A percentile compares a stretch with the other conserved stretches of the same genome.
Evolutionary conservation across 2,113 vertebrate genomes (phyloP).

Genomic region (Lipotes vexillifer): DNA sequence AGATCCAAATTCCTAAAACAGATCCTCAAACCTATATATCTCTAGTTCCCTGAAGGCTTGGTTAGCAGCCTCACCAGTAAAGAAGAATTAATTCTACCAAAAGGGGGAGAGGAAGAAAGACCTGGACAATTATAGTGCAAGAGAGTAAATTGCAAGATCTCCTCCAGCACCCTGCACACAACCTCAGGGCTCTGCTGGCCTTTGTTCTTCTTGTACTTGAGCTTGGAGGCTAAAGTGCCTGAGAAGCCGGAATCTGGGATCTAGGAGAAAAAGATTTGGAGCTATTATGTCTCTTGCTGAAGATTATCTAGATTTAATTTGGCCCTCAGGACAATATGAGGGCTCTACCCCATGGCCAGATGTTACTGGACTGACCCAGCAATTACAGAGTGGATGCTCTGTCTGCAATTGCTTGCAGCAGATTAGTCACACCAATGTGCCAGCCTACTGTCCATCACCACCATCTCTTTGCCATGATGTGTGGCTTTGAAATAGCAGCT

Average conservation of each 20-base stretch:
- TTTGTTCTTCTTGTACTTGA: slow-evolving; percentile 46
- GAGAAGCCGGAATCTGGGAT: neutral
- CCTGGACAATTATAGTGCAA: slow-evolving; percentile 19
- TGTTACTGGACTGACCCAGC: slow-evolving; percentile 7
- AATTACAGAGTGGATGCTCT: neutral
- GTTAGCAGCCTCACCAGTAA: slow-evolving; percentile 25
- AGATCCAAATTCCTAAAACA: slow-evolving; percentile 35
- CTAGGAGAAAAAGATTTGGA: slow-evolving; percentile 3
- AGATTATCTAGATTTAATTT: slow-evolving; percentile 32
- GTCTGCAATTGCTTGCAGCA: neutral
- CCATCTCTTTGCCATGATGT: slow-evolving; percentile 1
- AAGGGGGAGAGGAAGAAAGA: slow-evolving; percentile 37
- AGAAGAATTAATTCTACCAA: slow-evolving; percentile 40
- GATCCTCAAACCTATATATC: neutral
- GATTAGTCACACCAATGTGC: neutral
- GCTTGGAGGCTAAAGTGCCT: slow-evolving; percentile 13
- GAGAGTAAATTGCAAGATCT: slow-evolving; percentile 25
- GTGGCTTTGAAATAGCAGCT: slow-evolving; percentile 48
- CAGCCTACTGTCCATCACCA: neutral
- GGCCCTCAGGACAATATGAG: neutral
- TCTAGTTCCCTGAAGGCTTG: slow-evolving; percentile 41
- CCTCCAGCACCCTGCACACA: neutral
- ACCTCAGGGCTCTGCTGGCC: neutral
- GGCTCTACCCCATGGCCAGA: neutral
- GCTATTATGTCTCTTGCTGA: slow-evolving; percentile 6